phyloP scores from a whole-genome alignment of 1,140 invertebrate species.

The Steinernema feltiae region DNA sequence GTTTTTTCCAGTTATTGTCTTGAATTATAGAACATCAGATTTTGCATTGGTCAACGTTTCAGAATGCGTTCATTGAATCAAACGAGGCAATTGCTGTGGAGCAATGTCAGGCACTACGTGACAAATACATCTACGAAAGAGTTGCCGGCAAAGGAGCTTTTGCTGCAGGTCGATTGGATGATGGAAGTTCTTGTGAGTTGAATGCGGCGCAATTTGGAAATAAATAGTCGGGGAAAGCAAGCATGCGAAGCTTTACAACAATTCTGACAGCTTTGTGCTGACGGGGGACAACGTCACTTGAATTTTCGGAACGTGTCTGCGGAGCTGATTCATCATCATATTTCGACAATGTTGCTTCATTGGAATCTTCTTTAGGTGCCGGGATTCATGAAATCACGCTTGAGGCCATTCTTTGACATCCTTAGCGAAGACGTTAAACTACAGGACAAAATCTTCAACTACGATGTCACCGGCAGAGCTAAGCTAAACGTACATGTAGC shows the following conservation, averaged over 20 bases:
- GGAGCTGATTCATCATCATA: too few relatives aligned
- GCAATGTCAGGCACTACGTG: neutral
- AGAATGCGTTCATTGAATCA: too few relatives aligned
- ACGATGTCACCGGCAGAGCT: conserved; percentile 20
- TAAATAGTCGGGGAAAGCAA: too few relatives aligned
- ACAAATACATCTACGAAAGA: neutral
- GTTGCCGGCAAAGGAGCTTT: conserved; percentile 21
- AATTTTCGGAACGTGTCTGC: too few relatives aligned
- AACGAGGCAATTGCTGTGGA: too few relatives aligned
- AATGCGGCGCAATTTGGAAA: too few relatives aligned
- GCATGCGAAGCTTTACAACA: too few relatives aligned
- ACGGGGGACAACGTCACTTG: too few relatives aligned
- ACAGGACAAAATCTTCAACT: conserved; percentile 29
- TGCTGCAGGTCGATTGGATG: conserved; percentile 31
- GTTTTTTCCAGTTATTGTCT: too few relatives aligned
- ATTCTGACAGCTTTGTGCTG: too few relatives aligned
- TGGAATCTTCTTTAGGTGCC: conserved; percentile 22
- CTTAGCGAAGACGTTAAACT: conserved; percentile 23
- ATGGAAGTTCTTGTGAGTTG: conserved; percentile 20
- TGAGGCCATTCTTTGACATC: conserved; percentile 28
- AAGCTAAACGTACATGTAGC: conserved; percentile 26
- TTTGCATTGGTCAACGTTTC: too few relatives aligned
- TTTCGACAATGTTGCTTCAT: neutral
- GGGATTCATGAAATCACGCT: conserved; percentile 23
- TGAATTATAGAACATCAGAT: too few relatives aligned